These are phyloP conservation scores for Dromius quadrimaculatus DNA, from an alignment of 2,888 invertebrate genomes.

Conservation along the genomic window DNA sequence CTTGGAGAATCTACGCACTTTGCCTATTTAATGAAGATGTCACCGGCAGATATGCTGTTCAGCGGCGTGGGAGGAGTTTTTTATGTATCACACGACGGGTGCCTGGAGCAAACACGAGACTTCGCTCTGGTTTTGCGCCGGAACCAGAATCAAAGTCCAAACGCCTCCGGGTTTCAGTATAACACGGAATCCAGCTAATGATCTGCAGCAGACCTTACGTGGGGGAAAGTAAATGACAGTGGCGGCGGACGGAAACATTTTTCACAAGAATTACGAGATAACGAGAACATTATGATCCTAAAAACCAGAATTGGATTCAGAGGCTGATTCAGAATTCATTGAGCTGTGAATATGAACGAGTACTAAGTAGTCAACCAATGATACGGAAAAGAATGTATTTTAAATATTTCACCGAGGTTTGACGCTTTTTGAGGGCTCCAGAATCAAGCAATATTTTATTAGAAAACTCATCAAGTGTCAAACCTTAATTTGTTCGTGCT, in stretches of 20 bases:
- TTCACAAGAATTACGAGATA: neutral
- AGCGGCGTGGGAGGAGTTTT: constrained; percentile 17
- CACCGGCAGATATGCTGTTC: constrained; percentile 24
- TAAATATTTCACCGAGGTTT: no score
- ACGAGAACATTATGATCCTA: no score
- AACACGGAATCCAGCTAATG: constrained; percentile 29
- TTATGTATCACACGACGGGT: constrained; percentile 28
- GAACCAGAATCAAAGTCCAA: constrained; percentile 15
- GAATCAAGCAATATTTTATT: no score
- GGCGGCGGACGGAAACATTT: neutral
- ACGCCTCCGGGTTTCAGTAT: constrained; percentile 17
- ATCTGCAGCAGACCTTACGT: constrained; percentile 2
- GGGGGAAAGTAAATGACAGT: neutral
- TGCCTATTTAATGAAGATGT: constrained; percentile 44
- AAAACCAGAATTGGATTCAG: no score
- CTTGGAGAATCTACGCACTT: no score
- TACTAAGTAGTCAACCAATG: no score
- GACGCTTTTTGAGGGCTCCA: no score
- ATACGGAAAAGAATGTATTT: no score
- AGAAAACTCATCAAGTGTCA: no score
- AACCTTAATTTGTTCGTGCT: no score
- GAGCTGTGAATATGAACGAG: no score
- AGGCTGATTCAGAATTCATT: no score
- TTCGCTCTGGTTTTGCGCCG: constrained; percentile 15
- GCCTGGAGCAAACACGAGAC: constrained; percentile 34